phyloP scores from a whole-genome alignment of 2,888 invertebrate genomes.

The Nomada goodeniana region DNA sequence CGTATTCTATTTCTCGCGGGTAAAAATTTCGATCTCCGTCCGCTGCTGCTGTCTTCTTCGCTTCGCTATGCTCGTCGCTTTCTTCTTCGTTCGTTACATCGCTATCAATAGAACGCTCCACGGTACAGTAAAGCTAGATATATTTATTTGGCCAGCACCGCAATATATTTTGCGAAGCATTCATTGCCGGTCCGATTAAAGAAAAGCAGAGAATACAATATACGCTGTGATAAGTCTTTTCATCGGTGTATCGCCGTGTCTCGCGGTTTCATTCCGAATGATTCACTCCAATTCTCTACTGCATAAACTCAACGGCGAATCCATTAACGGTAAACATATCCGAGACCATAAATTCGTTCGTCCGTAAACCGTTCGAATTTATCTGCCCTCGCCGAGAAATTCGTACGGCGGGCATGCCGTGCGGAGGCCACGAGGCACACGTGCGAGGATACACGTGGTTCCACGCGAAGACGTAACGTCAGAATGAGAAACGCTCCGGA shows the following conservation, averaged over 20 bases:
- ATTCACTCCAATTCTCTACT: too few species aligned
- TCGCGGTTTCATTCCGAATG: too few species aligned
- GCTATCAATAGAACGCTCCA: neutral
- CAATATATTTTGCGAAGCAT: neutral
- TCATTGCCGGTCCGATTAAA: too few species aligned
- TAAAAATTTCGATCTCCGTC: conserved; percentile 78
- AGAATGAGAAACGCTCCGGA: conserved; percentile 62
- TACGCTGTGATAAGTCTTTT: too few species aligned
- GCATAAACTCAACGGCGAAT: too few species aligned
- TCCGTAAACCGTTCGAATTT: too few species aligned
- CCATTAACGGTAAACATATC: too few species aligned
- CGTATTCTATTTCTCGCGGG: conserved; percentile 81
- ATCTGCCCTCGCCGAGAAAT: neutral
- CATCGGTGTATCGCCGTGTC: too few species aligned
- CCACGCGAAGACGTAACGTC: conserved; percentile 16
- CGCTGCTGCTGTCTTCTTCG: neutral
- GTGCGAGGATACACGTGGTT: neutral
- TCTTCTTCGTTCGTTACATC: neutral
- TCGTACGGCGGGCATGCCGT: conserved; percentile 16
- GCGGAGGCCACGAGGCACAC: conserved; percentile 26
- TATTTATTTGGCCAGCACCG: too few species aligned
- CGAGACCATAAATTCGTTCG: too few species aligned
- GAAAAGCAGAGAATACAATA: too few species aligned
- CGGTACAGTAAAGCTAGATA: neutral
- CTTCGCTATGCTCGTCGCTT: neutral